Base-by-base conservation (phyloP, 1,140 invertebrate genomes). In the Drosophila fuyamai region DNA sequence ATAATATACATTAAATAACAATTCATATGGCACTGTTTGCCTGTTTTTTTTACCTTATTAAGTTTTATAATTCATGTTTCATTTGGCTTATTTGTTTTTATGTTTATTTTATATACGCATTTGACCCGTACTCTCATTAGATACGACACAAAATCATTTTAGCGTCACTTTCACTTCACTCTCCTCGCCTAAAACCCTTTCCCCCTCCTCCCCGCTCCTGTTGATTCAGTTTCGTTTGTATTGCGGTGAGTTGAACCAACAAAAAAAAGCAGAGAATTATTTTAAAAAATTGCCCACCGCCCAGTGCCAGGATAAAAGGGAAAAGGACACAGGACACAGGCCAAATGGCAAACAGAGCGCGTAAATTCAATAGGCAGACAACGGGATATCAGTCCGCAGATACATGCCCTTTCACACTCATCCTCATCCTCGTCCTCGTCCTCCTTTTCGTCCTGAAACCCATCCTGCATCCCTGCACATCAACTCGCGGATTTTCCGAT, bases 341-440 rank as follows among this genome's bases (percentile, higher is more conserved):
- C 68, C 62, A 70, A 79, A 76, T 74, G 76, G 47, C 58, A 82
- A 77, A 63, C 47, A 55, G 57, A 84, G 76, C 65, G 71, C 81
- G 83, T 80, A 84, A 84, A 83, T 83, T 62, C 60, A 65, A 59
- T 50, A 65, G 46, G 62, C 46, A 75, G 84, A 89, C 84, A 84
- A 89, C 84, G 84, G 84, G 84, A 89, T 89, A 89, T 89, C 84
- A 89, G 74, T 89, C 84, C 84, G 80, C 84, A 89, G 72, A 79
- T 78, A 89, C 84, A 89, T 89, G 84, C 84, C 84, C 85, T 89
- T 89, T 89, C 84, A 84, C 84, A 89, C 84, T 82, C 77, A 55
- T 78, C 73, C 71, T 79, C 23, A 2, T 23, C 18, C 18, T n/a
- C 18, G 18, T 18, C 18, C 18, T 79, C 41, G 18, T 8, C 38